Percentiles rank a stretch among this genome's conserved stretches.
Conservation (phyloP, 2,797 vertebrate species). For the Rhinella marina region DNA sequence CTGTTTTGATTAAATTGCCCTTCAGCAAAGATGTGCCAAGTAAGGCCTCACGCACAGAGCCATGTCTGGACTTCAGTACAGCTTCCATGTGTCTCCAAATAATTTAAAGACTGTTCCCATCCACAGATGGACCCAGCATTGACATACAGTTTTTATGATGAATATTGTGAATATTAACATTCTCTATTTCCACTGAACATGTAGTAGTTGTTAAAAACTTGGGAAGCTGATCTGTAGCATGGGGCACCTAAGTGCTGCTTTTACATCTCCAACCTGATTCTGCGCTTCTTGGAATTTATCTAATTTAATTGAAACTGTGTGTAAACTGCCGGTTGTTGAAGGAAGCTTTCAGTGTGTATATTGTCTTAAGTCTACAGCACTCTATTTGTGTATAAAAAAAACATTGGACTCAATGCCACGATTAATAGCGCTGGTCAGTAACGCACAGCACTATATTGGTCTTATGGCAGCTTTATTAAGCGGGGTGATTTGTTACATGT, state of each 20-base stretch:
- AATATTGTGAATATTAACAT: not conserved
- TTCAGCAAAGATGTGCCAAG: too few relatives aligned
- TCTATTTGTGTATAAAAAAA: conserved; percentile 82
- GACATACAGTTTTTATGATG: not conserved
- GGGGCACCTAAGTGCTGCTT: conserved; percentile 2
- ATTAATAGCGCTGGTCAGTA: conserved; percentile 71
- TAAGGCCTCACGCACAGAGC: too few relatives aligned
- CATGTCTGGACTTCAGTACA: too few relatives aligned
- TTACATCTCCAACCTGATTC: conserved; percentile 71
- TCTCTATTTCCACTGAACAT: not conserved
- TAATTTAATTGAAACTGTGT: conserved; percentile 83
- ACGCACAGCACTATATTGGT: conserved; percentile 61
- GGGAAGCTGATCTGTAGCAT: not conserved
- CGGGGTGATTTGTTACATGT: conserved; percentile 8
- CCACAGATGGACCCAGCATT: too few relatives aligned
- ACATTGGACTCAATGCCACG: conserved; percentile 78
- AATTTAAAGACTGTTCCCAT: too few relatives aligned
- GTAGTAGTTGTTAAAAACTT: not conserved
- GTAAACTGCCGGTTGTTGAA: conserved; percentile 82
- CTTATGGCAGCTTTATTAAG: conserved; percentile 46
- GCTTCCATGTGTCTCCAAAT: too few relatives aligned
- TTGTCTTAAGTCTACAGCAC: conserved; percentile 81
- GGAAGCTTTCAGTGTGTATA: conserved; percentile 83
- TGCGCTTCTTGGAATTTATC: conserved; percentile 74
- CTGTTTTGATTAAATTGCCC: too few relatives aligned